phyloP scores from a whole-genome alignment of 2,113 vertebrate genomes.

The Sebastes schlegelii region DNA sequence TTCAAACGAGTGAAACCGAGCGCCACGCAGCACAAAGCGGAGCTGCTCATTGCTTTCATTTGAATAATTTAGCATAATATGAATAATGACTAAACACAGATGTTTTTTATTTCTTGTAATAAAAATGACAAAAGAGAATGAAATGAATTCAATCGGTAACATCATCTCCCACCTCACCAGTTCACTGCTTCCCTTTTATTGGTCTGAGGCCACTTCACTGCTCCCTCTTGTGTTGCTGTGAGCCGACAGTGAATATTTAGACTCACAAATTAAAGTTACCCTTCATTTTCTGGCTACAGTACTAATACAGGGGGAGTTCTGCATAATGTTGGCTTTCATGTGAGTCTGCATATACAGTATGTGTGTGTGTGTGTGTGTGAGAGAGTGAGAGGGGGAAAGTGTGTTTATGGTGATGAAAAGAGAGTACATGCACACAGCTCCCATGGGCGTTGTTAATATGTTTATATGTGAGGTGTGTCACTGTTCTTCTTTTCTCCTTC shows the following conservation, averaged over 20 bases:
- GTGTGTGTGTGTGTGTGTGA: too few relatives aligned
- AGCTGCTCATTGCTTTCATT: conserved; percentile 58
- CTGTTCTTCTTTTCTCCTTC: conserved; percentile 59
- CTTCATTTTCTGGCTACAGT: conserved; percentile 13
- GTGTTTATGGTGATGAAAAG: conserved; percentile 26
- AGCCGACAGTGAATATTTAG: conserved; percentile 36
- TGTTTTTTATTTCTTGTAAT: conserved; percentile 46
- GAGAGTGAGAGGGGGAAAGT: neutral
- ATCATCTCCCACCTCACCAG: conserved; percentile 46
- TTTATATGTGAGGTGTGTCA: conserved; percentile 47
- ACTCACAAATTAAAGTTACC: conserved; percentile 14
- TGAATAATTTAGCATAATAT: conserved; percentile 74
- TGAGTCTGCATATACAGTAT: neutral
- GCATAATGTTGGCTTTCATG: conserved; percentile 12
- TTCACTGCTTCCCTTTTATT: conserved; percentile 44
- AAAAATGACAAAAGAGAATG: conserved; percentile 69
- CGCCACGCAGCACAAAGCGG: conserved; percentile 5
- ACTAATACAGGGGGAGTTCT: conserved; percentile 3
- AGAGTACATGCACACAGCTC: conserved; percentile 20
- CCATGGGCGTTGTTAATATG: conserved; percentile 54
- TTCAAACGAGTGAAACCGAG: conserved; percentile 15
- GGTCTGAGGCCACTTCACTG: conserved; percentile 10
- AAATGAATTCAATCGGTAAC: conserved; percentile 57
- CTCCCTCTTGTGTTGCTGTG: conserved; percentile 14
- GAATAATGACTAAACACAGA: conserved; percentile 59